These are phyloP conservation scores for Monoplex corrugatus DNA, from an alignment of 2,888 invertebrate genomes.

Conservation along the genomic window DNA sequence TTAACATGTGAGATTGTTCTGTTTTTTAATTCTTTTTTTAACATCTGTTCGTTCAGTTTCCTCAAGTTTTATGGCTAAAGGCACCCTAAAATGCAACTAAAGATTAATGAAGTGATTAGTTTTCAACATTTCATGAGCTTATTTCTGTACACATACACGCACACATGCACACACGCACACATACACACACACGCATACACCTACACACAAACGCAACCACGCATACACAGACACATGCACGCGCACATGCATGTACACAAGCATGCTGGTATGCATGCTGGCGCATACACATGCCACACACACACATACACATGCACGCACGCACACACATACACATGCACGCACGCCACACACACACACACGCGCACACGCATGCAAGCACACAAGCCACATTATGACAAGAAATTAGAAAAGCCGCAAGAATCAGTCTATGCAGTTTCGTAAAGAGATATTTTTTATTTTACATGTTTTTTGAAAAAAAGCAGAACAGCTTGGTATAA, in stretches of 20 bases:
- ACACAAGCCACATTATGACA: background rate
- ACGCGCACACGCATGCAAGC: background rate
- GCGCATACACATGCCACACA: too few relatives aligned
- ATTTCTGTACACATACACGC: constrained; percentile 8
- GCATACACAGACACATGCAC: background rate
- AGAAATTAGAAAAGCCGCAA: background rate
- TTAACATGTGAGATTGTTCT: too few relatives aligned
- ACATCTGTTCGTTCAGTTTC: too few relatives aligned
- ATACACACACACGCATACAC: background rate
- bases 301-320: background rate
- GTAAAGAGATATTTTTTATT: too few relatives aligned
- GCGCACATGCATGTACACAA: background rate
- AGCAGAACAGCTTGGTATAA: background rate
- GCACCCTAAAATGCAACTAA: too few relatives aligned
- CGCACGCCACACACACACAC: too few relatives aligned
- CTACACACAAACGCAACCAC: background rate
- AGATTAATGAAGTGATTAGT: background rate
- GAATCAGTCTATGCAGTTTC: too few relatives aligned
- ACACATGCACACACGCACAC: background rate
- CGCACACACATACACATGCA: background rate
- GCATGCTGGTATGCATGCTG: too few relatives aligned
- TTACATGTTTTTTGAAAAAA: too few relatives aligned
- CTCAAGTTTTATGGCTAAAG: too few relatives aligned
- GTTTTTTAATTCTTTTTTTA: too few relatives aligned
- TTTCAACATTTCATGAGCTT: too few relatives aligned